Percentiles rank a stretch among this genome's conserved stretches.
These are phyloP conservation scores for Cisticola juncidis DNA, from an alignment of 2,113 vertebrate genomes.

Conservation along the genomic window DNA sequence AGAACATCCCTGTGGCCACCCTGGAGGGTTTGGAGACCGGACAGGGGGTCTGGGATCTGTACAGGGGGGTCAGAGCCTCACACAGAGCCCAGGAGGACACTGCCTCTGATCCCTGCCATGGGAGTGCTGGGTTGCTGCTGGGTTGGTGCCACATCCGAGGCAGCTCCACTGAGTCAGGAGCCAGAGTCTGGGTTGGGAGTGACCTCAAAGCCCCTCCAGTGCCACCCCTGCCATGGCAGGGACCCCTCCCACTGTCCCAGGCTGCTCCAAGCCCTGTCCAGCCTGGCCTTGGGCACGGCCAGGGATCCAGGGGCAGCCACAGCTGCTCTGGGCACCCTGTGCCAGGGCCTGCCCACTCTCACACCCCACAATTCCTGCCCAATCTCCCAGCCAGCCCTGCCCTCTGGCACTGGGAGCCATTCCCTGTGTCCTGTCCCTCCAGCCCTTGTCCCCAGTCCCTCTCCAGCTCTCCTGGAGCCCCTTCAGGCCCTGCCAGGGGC, in stretches of 20 bases:
- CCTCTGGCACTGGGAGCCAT: background rate
- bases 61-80: no score
- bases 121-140: rapidly evolving
- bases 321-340: background rate
- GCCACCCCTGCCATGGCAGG: background rate
- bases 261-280: background rate
- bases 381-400: background rate
- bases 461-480: background rate
- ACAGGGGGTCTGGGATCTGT: no score
- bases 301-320: background rate
- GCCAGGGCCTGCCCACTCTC: background rate
- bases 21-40: no score
- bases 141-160: background rate
- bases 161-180: background rate
- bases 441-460: background rate
- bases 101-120: no score
- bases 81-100: no score
- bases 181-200: no score
- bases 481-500: background rate
- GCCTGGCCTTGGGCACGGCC: background rate
- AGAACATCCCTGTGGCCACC: no score
- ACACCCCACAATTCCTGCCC: background rate
- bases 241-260: background rate
- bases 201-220: rapidly evolving
- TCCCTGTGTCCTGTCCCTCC: background rate